Conservation (phyloP, 2,888 invertebrate species). For the Liposcelis brunnea region DNA sequence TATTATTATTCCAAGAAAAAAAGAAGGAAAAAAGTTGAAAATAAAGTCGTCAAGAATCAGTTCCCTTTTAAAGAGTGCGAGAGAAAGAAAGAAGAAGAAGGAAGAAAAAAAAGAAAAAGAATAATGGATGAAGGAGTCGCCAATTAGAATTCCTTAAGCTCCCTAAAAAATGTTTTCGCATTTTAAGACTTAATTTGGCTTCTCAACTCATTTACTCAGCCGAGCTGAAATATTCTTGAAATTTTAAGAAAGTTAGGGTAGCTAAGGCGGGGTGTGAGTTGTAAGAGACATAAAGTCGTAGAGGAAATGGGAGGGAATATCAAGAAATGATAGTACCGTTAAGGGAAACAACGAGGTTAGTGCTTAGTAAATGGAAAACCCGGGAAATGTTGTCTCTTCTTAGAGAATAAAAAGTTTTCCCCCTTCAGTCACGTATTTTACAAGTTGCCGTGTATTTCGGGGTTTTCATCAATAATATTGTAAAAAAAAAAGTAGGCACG, state of each 20-base stretch:
- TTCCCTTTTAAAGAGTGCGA: background rate
- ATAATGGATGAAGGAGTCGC: slow-evolving; percentile 5
- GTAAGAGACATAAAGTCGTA: no score
- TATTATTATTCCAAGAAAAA: no score
- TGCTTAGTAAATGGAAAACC: no score
- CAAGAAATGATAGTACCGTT: no score
- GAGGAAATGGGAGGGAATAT: no score
- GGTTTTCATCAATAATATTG: no score
- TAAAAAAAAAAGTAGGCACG: no score
- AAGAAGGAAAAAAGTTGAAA: background rate
- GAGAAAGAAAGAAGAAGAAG: background rate
- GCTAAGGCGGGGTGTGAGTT: background rate
- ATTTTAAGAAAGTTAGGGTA: slow-evolving; percentile 1
- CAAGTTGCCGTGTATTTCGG: no score
- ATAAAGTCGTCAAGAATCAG: slow-evolving; percentile 3
- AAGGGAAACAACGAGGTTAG: no score
- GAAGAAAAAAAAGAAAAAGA: background rate
- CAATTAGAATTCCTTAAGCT: slow-evolving; percentile 3
- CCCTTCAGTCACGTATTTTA: no score
- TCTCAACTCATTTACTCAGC: slow-evolving; percentile 9
- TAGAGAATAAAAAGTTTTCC: no score
- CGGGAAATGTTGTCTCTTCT: no score
- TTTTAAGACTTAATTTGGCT: slow-evolving; percentile 8
- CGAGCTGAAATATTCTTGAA: slow-evolving; percentile 8
- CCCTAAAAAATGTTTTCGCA: slow-evolving; percentile 8